Evolutionary conservation across 2,888 invertebrate genomes (phyloP), one percentile per base, ranked within the genome.

Genomic region (Agonopterix alstromeriana): DNA sequence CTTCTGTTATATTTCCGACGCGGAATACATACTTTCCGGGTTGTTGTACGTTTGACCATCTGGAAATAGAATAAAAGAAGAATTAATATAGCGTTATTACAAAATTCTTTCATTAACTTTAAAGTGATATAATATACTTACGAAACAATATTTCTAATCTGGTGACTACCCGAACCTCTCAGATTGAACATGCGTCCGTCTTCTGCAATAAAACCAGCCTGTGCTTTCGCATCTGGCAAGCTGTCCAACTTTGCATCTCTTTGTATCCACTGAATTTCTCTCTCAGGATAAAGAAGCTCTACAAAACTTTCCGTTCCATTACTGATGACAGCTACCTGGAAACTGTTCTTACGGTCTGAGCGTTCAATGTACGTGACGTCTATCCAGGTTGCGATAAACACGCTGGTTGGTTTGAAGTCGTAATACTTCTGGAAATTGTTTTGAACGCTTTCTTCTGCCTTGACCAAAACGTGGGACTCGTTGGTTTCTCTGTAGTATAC

Each of bases 261-360:
- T 73, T 95, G 94, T 47, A 97, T 92, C 99, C 99, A 99, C 71
- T 97, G 95, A 47, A 99, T 93, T 1, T 96, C 96, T 52, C 93
- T 91, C 60, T 94, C 93, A 0, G 96, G 95, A 77, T 98, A 99
- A 50, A 97, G 86, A 57, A 98, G 91, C 67, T 97, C 93, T 0
- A 94, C 95, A 72, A 94, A 99, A 2, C 95, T 94, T 57, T 95
- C 93, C 0, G 90, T 90, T 1, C 95, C 95, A 71, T 97, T 93
- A 42, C 93, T 92, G 11, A 92, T 92, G 5, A 90, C 53, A 1
- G 83, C 86, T 8, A 78, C 62, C 91, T 99, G 99, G 81, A 94
- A 98, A 35, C 96, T 97, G 80, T 98, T 98, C 48, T 91, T 91
- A 75, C 93, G 94, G 68, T 95, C 93, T 63, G 94, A 92, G 47